Conservation (phyloP, 2,888 invertebrate genomes). For the Syrista parreyssii region DNA sequence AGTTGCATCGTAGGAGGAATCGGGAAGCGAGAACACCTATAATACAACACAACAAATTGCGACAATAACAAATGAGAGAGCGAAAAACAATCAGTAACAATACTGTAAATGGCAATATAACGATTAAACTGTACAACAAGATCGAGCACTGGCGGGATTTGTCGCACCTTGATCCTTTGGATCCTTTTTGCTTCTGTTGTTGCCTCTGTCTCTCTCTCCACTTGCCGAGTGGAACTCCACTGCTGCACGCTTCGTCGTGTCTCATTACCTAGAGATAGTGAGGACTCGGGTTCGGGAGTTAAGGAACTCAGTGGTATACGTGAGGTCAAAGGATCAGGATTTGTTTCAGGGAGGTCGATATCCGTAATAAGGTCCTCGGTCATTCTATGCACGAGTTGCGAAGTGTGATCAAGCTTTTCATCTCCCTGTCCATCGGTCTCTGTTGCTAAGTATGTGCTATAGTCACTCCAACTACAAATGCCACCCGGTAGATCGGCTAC, state of each 20-base stretch:
- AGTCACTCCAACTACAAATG: conserved; percentile 84
- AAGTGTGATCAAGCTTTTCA: conserved; percentile 34
- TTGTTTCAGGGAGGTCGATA: conserved; percentile 21
- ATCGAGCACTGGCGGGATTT: conserved; percentile 47
- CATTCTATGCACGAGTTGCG: conserved; percentile 35
- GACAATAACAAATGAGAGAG: conserved; percentile 36
- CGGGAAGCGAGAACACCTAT: conserved; percentile 27
- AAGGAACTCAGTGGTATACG: background rate
- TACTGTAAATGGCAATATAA: conserved; percentile 12
- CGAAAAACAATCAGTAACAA: conserved; percentile 26
- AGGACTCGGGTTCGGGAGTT: conserved; percentile 7
- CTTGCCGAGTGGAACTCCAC: conserved; percentile 45
- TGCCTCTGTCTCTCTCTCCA: conserved; percentile 48
- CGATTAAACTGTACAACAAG: conserved; percentile 38
- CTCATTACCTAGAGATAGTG: conserved; percentile 59
- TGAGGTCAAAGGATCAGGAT: background rate
- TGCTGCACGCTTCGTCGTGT: conserved; percentile 48
- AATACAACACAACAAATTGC: conserved; percentile 35
- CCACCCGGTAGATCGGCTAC: conserved; percentile 83
- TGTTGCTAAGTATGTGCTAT: conserved; percentile 80
- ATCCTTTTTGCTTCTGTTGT: conserved; percentile 49
- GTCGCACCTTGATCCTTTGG: conserved; percentile 63
- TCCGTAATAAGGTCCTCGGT: conserved; percentile 38
- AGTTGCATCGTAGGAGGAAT: conserved; percentile 21
- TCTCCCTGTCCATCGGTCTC: conserved; percentile 58